These are phyloP conservation scores for Brachionus plicatilis DNA, from an alignment of 1,140 invertebrate genomes.

Conservation along the genomic window DNA sequence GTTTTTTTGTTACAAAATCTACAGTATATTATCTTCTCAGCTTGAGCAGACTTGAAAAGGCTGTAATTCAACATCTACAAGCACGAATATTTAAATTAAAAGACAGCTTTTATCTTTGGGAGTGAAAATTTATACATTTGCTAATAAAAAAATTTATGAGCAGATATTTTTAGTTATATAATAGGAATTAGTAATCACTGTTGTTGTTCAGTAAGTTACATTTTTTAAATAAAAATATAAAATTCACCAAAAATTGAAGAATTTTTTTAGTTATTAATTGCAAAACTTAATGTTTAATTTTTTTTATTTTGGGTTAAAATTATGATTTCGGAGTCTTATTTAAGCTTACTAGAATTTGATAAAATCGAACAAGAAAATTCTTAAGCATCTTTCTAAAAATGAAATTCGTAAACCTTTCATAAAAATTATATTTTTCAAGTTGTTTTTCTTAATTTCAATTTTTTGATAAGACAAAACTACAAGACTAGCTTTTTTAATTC, in stretches of 20 bases:
- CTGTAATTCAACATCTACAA: background rate
- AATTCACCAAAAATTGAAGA: background rate
- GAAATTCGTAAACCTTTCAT: too few species aligned
- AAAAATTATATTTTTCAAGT: too few species aligned
- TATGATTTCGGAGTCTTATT: background rate
- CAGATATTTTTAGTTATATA: conserved; percentile 2
- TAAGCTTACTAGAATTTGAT: background rate
- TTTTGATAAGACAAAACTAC: too few species aligned
- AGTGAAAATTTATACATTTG: background rate
- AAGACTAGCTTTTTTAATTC: too few species aligned
- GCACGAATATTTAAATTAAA: background rate
- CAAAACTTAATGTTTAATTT: conserved; percentile 2
- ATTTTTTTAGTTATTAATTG: background rate
- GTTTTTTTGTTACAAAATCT: conserved; percentile 23
- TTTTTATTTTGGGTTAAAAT: conserved; percentile 2
- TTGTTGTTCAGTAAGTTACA: background rate
- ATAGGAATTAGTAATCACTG: background rate
- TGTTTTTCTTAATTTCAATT: too few species aligned
- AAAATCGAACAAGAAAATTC: background rate
- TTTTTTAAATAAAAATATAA: background rate
- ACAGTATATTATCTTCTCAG: background rate
- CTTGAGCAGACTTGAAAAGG: background rate
- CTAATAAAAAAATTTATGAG: background rate
- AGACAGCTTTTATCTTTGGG: background rate
- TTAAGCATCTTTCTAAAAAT: background rate